These are phyloP conservation scores for Syndactyla subalaris DNA, from an alignment of 2,797 vertebrate genomes.

Conservation along the genomic window DNA sequence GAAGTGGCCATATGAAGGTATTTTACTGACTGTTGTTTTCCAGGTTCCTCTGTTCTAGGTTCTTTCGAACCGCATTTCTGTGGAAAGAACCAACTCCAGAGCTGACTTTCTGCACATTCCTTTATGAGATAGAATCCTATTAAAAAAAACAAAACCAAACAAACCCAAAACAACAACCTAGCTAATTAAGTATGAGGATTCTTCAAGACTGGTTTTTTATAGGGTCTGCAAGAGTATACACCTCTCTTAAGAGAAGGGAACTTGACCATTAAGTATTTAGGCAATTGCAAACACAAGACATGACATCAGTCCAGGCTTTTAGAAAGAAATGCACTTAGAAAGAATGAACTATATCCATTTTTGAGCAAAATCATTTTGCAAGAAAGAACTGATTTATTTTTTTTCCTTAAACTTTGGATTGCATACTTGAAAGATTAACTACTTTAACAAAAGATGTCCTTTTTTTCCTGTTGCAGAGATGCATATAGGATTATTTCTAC, in stretches of 20 bases:
- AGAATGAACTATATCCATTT: neutral
- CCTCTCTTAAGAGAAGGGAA: neutral
- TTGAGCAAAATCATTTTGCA: neutral
- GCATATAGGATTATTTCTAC: neutral
- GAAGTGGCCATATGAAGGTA: neutral
- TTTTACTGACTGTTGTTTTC: neutral
- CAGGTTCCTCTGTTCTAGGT: neutral
- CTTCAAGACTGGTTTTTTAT: rapidly evolving
- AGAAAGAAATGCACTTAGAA: neutral
- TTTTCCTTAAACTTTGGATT: neutral
- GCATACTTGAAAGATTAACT: neutral
- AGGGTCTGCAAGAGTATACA: neutral
- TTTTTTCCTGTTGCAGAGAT: neutral
- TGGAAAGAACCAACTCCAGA: neutral
- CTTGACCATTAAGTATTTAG: neutral
- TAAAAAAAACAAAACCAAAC: neutral
- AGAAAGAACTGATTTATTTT: neutral
- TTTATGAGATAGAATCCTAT: neutral
- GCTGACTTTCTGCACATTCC: neutral
- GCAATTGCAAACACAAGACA: neutral
- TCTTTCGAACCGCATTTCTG: neutral
- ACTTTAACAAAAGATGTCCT: neutral
- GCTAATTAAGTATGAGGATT: neutral
- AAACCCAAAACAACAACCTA: neutral
- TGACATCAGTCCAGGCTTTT: neutral